Percentiles rank a stretch among this genome's conserved stretches.
Evolutionary conservation across 1,140 invertebrate genomes (phyloP).

Genomic region (Orussus abietinus): DNA sequence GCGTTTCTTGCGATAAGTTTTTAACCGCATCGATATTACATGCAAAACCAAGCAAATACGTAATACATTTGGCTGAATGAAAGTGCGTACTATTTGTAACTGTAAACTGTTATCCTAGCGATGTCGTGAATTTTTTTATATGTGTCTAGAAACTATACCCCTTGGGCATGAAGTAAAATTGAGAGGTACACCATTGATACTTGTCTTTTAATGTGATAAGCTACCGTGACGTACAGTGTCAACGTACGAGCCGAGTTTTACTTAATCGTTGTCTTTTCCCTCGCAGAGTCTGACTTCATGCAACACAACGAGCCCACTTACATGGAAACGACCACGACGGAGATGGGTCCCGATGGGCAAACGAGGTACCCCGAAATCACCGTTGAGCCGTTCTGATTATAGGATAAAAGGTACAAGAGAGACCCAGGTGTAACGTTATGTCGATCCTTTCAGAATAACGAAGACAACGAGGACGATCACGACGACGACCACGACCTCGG

Average conservation of each 20-base stretch:
- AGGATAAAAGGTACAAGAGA: too few relatives aligned
- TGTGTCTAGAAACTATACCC: conserved; percentile 44
- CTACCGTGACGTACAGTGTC: conserved; percentile 10
- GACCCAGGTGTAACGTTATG: too few relatives aligned
- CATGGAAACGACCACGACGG: conserved; percentile 54
- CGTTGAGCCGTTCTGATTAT: too few relatives aligned
- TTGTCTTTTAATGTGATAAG: conserved; percentile 30
- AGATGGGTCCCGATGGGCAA: conserved; percentile 55
- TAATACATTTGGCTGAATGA: conserved; percentile 37
- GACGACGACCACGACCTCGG: conserved; percentile 35
- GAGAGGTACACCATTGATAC: conserved; percentile 31
- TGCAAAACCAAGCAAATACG: background rate
- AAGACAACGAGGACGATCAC: conserved; percentile 51
- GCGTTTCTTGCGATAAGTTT: too few relatives aligned
- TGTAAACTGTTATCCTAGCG: conserved; percentile 38
- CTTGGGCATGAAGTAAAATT: conserved; percentile 51
- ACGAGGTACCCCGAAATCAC: too few relatives aligned
- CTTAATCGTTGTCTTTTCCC: conserved; percentile 25
- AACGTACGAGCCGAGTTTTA: background rate
- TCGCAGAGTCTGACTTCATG: conserved; percentile 57
- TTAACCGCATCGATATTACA: background rate
- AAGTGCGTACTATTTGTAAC: conserved; percentile 38
- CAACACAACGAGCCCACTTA: conserved; percentile 58
- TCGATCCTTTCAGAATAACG: conserved; percentile 53
- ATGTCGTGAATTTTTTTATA: conserved; percentile 49